phyloP scores from a whole-genome alignment of 1,140 invertebrate genomes.

The Papilio polytes region DNA sequence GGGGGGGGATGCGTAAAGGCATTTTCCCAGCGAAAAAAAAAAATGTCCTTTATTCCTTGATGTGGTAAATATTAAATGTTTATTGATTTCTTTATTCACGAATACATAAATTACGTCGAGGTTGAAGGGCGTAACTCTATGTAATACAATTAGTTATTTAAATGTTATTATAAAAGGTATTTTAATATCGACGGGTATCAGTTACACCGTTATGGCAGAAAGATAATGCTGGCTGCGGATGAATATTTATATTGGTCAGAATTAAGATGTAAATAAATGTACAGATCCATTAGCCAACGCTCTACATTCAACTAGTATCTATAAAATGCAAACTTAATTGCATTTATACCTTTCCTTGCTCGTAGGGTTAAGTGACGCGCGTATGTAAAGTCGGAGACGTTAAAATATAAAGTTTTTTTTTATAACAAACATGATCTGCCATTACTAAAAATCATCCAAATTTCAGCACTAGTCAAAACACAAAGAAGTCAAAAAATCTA shows the following conservation, averaged over 20 bases:
- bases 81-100: slow-evolving; percentile 33
- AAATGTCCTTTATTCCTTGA: slow-evolving; percentile 1
- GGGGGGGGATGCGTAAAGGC: no score
- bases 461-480: neutral
- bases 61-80: slow-evolving; percentile 6
- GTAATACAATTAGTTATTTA: slow-evolving; percentile 35
- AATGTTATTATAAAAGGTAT: slow-evolving; percentile 38
- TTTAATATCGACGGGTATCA: slow-evolving; percentile 38
- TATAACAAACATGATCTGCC: neutral
- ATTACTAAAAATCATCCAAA: neutral
- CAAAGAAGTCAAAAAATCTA: neutral
- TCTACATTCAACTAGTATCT: slow-evolving; percentile 60
- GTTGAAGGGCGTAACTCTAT: slow-evolving; percentile 33
- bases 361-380: slow-evolving; percentile 35
- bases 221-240: slow-evolving; percentile 68
- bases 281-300: slow-evolving; percentile 72
- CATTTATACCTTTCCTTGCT: slow-evolving; percentile 52
- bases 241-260: slow-evolving; percentile 73
- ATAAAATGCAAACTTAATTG: slow-evolving; percentile 61
- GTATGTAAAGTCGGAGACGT: slow-evolving; percentile 38
- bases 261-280: slow-evolving; percentile 81
- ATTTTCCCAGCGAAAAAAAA: no score
- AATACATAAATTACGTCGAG: slow-evolving; percentile 33
- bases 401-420: slow-evolving; percentile 6
- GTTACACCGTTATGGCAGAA: slow-evolving; percentile 64